Percentiles rank a stretch among this genome's conserved stretches.
phyloP scores from a whole-genome alignment of 2,113 vertebrate genomes.

The Tachysurus vachellii region DNA sequence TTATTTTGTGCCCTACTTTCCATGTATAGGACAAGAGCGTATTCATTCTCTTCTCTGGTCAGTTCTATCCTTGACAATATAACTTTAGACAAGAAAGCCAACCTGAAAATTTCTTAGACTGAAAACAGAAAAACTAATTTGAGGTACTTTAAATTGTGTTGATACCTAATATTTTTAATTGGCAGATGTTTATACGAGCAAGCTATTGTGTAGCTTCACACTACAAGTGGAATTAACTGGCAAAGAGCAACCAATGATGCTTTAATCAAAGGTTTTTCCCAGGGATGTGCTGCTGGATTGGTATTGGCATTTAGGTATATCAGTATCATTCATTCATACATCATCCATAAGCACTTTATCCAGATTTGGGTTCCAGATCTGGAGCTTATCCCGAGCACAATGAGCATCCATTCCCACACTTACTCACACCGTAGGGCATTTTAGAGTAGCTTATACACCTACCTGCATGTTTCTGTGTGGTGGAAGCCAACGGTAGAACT shows the following conservation, averaged over 20 bases:
- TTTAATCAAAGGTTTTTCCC: neutral
- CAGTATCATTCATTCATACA: neutral
- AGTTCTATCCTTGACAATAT: conserved; percentile 1
- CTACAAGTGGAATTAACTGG: neutral
- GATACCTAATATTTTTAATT: neutral
- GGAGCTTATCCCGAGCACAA: neutral
- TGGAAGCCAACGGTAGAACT: neutral
- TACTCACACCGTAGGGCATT: neutral
- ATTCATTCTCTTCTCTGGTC: conserved; percentile 39
- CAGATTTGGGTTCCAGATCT: neutral
- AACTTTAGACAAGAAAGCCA: neutral
- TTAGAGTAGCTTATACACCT: neutral
- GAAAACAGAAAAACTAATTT: neutral
- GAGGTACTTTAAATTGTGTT: neutral
- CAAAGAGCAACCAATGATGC: neutral
- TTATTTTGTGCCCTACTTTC: conserved; percentile 56
- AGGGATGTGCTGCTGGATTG: neutral
- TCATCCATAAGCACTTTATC: neutral
- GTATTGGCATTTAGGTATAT: neutral
- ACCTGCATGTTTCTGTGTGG: neutral
- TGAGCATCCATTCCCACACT: neutral
- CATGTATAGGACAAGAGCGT: conserved; percentile 24
- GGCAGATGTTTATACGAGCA: neutral
- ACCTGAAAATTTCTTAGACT: neutral
- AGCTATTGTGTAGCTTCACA: neutral